Conservation (phyloP, 2,888 invertebrate genomes). For the Pollenia labialis region DNA sequence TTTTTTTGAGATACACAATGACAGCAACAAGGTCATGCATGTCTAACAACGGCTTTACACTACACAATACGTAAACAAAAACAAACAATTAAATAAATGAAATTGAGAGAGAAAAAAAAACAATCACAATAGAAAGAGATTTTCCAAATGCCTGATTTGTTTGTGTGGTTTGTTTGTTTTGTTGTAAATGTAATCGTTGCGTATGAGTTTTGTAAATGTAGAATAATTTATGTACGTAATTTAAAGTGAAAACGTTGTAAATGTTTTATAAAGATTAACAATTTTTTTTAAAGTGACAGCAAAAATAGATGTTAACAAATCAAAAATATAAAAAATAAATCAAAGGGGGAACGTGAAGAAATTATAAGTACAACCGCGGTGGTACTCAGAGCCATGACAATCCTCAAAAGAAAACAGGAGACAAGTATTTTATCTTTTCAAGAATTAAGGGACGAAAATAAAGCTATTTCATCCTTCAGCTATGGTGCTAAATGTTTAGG, state of each 20-base stretch:
- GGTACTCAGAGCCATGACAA: too few species aligned
- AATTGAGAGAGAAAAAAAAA: neutral
- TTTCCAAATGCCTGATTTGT: conserved; percentile 10
- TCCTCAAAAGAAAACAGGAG: too few species aligned
- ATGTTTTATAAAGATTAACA: neutral
- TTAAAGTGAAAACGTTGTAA: conserved; percentile 31
- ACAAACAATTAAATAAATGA: conserved; percentile 5
- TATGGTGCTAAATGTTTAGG: too few species aligned
- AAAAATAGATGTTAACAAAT: too few species aligned
- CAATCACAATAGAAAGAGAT: neutral
- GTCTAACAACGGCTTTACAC: conserved; percentile 30
- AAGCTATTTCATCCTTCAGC: too few species aligned
- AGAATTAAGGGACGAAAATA: too few species aligned
- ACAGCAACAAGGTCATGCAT: conserved; percentile 50
- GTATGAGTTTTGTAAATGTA: neutral
- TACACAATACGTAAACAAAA: conserved; percentile 31
- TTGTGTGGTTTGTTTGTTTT: neutral
- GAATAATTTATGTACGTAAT: neutral
- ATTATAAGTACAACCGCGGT: too few species aligned
- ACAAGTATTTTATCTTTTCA: too few species aligned
- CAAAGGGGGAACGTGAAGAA: too few species aligned
- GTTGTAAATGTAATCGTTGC: conserved; percentile 6
- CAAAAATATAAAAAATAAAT: too few species aligned
- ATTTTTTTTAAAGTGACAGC: neutral
- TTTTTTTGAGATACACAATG: conserved; percentile 36